Percentiles rank a stretch among this genome's conserved stretches.
Conservation (phyloP, 2,888 invertebrate genomes). For the Micoletzkya japonica region DNA sequence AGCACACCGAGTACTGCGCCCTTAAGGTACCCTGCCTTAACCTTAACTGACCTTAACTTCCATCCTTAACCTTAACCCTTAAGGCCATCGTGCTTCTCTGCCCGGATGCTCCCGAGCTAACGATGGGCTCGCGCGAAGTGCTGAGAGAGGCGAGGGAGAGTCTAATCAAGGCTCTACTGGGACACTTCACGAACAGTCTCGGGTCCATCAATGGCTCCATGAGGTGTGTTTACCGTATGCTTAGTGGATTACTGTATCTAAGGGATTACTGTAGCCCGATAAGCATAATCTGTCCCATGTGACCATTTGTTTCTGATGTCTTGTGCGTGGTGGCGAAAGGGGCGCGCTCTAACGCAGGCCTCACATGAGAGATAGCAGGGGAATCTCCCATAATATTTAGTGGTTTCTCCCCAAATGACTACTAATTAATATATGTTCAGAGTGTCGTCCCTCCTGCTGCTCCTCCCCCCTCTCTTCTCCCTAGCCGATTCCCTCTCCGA, state of each 20-base stretch:
- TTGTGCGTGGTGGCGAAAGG: too few relatives aligned
- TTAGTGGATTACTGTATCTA: too few relatives aligned
- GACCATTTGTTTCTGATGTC: too few relatives aligned
- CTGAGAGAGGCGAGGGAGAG: slow-evolving; percentile 55
- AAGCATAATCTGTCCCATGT: too few relatives aligned
- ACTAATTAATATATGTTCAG: slow-evolving; percentile 20
- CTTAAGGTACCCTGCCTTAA: slow-evolving; percentile 43
- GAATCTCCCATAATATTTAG: too few relatives aligned
- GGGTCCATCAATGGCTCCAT: too few relatives aligned
- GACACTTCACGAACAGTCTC: too few relatives aligned
- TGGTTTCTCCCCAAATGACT: too few relatives aligned
- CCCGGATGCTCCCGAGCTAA: slow-evolving; percentile 53
- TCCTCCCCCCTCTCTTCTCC: slow-evolving; percentile 52
- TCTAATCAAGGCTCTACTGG: slow-evolving; percentile 53
- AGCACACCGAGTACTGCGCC: slow-evolving; percentile 55
- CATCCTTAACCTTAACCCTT: slow-evolving; percentile 2
- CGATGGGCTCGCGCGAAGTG: slow-evolving; percentile 38
- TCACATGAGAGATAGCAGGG: too few relatives aligned
- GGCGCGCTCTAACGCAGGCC: too few relatives aligned
- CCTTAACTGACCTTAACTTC: neutral
- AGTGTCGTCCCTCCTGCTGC: slow-evolving; percentile 55
- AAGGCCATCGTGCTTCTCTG: slow-evolving; percentile 53
- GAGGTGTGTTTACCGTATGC: too few relatives aligned
- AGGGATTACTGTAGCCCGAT: too few relatives aligned
- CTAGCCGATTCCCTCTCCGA: slow-evolving; percentile 44